Evolutionary conservation across 1,140 invertebrate species (phyloP).

Genomic region (Polyergus mexicanus): DNA sequence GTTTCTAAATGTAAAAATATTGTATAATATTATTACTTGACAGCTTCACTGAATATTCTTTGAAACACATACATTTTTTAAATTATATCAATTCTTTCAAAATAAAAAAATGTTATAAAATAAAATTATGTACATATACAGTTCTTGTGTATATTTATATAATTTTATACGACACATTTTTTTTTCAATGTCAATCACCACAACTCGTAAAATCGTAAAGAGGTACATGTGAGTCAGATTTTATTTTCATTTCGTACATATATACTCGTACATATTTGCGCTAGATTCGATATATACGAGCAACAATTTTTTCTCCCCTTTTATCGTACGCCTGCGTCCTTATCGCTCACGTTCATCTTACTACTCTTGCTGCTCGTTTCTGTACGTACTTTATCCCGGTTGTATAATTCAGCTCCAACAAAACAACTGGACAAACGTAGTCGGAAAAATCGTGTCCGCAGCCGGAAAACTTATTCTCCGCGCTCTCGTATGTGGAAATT

Average conservation of each 20-base stretch:
- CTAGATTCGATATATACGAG: not conserved
- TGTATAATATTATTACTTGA: slow-evolving; percentile 2
- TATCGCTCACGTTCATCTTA: slow-evolving; percentile 13
- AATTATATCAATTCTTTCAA: not conserved
- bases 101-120: not conserved
- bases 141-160: not conserved
- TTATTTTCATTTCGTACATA: not conserved
- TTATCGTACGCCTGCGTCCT: not conserved
- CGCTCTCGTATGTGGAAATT: not conserved
- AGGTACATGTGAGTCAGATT: not conserved
- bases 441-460: slow-evolving; percentile 16
- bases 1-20: not conserved
- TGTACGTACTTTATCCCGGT: not conserved
- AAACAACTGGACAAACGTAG: slow-evolving; percentile 40
- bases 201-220: not conserved
- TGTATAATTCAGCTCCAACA: slow-evolving; percentile 53
- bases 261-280: no score
- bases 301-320: slow-evolving; percentile 13
- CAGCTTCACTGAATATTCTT: not conserved
- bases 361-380: not conserved
- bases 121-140: not conserved
- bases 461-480: slow-evolving; percentile 17
- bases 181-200: not conserved
- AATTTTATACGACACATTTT: not conserved
- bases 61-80: not conserved